Evolutionary conservation across 2,113 vertebrate genomes (phyloP).

Genomic region (Saiga tatarica): DNA sequence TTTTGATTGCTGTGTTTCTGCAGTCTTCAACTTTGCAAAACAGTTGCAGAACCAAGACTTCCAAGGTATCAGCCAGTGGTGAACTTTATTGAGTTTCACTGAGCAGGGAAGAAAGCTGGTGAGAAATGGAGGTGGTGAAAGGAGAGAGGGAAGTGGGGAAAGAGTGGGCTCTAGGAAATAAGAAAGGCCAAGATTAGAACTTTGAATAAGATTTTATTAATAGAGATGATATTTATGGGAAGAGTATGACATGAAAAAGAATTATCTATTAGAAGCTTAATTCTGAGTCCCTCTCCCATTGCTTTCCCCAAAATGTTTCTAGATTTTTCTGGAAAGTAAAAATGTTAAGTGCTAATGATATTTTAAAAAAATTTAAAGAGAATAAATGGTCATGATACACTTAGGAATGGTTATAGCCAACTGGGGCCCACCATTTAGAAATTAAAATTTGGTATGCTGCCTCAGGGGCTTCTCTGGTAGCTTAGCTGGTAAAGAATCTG

Average conservation of each 20-base stretch:
- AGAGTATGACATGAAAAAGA: background rate
- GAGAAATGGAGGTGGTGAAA: background rate
- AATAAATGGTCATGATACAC: background rate
- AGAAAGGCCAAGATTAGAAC: background rate
- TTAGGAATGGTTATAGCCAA: background rate
- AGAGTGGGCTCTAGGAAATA: background rate
- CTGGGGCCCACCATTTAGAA: background rate
- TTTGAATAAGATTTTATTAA: background rate
- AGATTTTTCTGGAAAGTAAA: background rate
- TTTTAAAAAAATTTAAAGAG: background rate
- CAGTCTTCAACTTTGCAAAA: background rate
- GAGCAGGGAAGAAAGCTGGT: background rate
- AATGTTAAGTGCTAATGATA: background rate
- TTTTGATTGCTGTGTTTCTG: background rate
- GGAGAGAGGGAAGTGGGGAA: background rate
- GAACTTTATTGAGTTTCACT: background rate
- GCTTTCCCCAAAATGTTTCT: background rate
- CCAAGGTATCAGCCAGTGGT: background rate
- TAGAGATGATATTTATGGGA: background rate
- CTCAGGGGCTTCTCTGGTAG: background rate
- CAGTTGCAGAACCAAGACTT: background rate
- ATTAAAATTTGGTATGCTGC: background rate
- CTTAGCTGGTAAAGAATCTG: background rate
- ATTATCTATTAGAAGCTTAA: background rate
- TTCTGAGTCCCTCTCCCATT: background rate